These are phyloP conservation scores for Elgaria multicarinata DNA, from an alignment of 2,113 vertebrate species.

Conservation along the genomic window DNA sequence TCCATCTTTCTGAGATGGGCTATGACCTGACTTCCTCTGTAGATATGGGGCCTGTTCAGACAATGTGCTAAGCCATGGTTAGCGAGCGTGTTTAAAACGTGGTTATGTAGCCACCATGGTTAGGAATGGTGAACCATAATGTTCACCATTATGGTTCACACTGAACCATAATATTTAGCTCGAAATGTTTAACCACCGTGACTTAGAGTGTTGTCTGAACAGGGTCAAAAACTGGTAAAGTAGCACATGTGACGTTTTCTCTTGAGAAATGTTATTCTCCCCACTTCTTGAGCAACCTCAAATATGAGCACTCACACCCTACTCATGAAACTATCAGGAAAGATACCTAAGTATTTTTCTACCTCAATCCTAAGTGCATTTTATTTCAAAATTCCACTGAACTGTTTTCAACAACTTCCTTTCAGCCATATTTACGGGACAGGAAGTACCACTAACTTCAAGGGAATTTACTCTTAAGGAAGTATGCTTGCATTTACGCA, in stretches of 20 bases:
- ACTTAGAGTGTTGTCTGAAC: too few species aligned
- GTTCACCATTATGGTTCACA: too few species aligned
- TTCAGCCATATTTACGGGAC: not conserved
- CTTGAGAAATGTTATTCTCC: not conserved
- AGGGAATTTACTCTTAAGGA: not conserved
- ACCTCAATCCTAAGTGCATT: not conserved
- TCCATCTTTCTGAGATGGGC: not conserved
- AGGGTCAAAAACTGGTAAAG: not conserved
- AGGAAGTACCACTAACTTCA: not conserved
- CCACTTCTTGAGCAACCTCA: not conserved
- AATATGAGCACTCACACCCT: not conserved
- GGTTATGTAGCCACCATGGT: too few species aligned
- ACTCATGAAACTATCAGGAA: not conserved
- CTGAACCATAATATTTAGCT: too few species aligned
- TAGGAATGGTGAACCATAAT: too few species aligned
- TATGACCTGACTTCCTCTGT: not conserved
- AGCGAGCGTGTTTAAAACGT: too few species aligned
- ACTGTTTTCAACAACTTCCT: not conserved
- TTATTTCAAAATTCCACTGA: not conserved
- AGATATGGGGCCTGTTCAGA: too few species aligned
- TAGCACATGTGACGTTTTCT: not conserved
- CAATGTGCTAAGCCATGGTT: too few species aligned
- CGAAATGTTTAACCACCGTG: too few species aligned
- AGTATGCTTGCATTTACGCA: not conserved
- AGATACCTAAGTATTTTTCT: not conserved